Percentiles rank a stretch among this genome's conserved stretches.
These are phyloP conservation scores for Odocoileus hemionus DNA, from an alignment of 2,113 vertebrate genomes.

Conservation along the genomic window DNA sequence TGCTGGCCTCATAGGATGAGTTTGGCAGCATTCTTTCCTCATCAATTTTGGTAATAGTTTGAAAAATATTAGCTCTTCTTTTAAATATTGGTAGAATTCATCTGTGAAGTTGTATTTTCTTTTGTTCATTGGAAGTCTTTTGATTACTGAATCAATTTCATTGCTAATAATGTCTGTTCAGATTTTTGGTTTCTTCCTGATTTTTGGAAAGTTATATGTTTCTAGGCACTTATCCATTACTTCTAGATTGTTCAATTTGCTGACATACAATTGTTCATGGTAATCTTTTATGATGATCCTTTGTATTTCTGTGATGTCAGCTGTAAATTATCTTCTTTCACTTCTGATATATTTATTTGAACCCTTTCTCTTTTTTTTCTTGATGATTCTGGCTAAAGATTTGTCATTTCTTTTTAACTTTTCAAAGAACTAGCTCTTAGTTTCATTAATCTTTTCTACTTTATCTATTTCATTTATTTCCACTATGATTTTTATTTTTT, in stretches of 20 bases:
- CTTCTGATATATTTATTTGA: background rate
- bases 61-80: background rate
- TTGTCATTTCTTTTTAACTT: background rate
- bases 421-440: background rate
- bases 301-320: background rate
- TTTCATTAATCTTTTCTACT: background rate
- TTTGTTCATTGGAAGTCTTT: background rate
- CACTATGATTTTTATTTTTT: background rate
- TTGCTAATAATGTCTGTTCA: background rate
- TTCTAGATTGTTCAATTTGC: background rate
- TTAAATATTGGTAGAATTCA: background rate
- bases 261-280: background rate
- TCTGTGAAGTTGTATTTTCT: background rate
- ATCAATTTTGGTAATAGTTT: background rate
- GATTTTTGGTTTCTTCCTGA: background rate
- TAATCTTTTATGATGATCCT: background rate
- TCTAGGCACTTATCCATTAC: background rate
- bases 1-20: background rate
- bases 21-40: background rate
- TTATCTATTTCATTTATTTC: background rate
- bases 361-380: background rate
- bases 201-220: background rate
- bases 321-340: background rate
- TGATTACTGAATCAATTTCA: background rate
- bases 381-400: background rate